These are phyloP conservation scores for Microplitis mediator DNA, from an alignment of 1,140 invertebrate species.

Conservation along the genomic window DNA sequence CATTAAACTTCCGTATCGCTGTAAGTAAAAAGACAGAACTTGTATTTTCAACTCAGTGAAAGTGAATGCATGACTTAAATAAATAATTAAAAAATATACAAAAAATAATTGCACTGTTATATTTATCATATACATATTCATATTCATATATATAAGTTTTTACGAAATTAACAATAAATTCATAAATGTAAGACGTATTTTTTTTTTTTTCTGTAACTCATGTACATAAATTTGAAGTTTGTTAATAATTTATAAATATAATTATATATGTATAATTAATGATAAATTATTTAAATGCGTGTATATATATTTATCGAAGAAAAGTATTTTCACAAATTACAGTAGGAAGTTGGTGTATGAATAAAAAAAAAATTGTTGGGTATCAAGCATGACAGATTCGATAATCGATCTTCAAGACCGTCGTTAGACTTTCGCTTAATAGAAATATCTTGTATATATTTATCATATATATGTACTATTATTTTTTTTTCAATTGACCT, in stretches of 20 bases:
- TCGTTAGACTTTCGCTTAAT: conserved; percentile 7
- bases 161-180: too few species aligned
- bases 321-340: too few species aligned
- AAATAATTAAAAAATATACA: not conserved
- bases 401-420: conserved; percentile 9
- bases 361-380: conserved; percentile 1
- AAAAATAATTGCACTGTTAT: not conserved
- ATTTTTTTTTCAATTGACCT: too few species aligned
- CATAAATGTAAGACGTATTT: too few species aligned
- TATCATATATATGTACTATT: too few species aligned
- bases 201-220: too few species aligned
- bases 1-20: not conserved
- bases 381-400: conserved; percentile 10
- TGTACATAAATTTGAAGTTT: too few species aligned
- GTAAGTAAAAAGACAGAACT: not conserved
- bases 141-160: not conserved
- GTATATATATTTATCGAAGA: too few species aligned
- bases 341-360: not conserved
- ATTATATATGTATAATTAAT: too few species aligned
- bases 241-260: too few species aligned
- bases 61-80: not conserved
- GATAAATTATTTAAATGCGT: too few species aligned
- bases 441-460: too few species aligned
- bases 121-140: not conserved
- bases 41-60: conserved; percentile 1